These are phyloP conservation scores for Metalampra italica DNA, from an alignment of 2,888 invertebrate genomes.

Conservation along the genomic window DNA sequence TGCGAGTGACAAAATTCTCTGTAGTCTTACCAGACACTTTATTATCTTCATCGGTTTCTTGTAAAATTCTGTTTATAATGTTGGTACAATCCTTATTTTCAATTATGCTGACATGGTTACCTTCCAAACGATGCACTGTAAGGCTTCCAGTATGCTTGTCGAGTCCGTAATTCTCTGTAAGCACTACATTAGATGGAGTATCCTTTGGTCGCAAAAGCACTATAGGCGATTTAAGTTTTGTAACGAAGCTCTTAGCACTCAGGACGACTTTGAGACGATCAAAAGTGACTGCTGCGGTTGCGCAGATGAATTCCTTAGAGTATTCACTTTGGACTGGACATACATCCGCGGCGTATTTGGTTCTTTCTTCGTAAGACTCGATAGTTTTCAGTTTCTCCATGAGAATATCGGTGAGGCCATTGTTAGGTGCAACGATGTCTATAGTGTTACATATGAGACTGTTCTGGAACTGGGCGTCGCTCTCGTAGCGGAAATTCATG, in stretches of 20 bases:
- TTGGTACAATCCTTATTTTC: conserved; percentile 82
- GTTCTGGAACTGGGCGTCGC: conserved; percentile 75
- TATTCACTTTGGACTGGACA: conserved; percentile 59
- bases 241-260: conserved; percentile 60
- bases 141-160: conserved; percentile 78
- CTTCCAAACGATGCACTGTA: conserved; percentile 81
- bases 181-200: conserved; percentile 61
- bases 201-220: conserved; percentile 82
- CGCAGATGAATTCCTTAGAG: conserved; percentile 43
- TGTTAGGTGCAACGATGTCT: conserved; percentile 65
- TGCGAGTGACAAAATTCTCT: conserved; percentile 50
- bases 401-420: conserved; percentile 50
- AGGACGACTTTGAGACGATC: conserved; percentile 76
- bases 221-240: conserved; percentile 78
- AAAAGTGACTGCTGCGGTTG: conserved; percentile 46
- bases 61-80: conserved; percentile 75
- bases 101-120: conserved; percentile 84
- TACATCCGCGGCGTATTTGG: conserved; percentile 63
- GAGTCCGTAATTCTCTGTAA: conserved; percentile 83
- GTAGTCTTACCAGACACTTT: conserved; percentile 33
- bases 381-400: conserved; percentile 68
- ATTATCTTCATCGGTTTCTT: conserved; percentile 27
- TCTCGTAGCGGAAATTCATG: conserved; percentile 61
- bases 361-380: conserved; percentile 77
- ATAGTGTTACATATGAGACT: conserved; percentile 77